Base-by-base conservation (phyloP, 2,797 vertebrate genomes). In the Pelodytes ibericus region DNA sequence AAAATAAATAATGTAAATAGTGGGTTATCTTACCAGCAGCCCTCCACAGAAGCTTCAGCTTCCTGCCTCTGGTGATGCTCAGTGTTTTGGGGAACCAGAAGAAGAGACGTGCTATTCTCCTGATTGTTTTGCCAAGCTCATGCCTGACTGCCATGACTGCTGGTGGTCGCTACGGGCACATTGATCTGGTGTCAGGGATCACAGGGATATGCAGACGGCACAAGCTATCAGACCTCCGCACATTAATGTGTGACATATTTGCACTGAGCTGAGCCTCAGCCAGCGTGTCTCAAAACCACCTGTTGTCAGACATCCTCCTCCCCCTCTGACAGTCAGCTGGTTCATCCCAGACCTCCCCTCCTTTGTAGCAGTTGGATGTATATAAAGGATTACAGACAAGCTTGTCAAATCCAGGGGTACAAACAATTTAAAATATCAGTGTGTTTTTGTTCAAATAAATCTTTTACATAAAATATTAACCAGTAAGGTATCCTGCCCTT, bases 231-330 rank as follows among this genome's bases (percentile, higher is more conserved):
- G 72, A 82, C 75, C 75, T 73, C 78, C 9, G 26, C 73, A 83
- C 74, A 59, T 39, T 62, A 80, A 11, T 82, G 8, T 2, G 1
- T 71, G 75, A 81, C 1, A 81, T 22, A 41, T 81, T 78, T 2
- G 69, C 85, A 84, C 72, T 78, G 82, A 88, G 88, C 84, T 80
- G 80, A 24, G 82, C 71, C 56, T 80, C 83, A 85, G 87, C 82
- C 87, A 85, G 53, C 60, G 0, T 58, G 83, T 81, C 89, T 88
- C 86, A 51, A 72, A 84, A 83, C 83, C 89, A 91, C 86, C 87
- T 90, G 89, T 90, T 86, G 79, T 83, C 58, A 81, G 84, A 84
- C 88, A 90, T 88, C 89, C 86, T 87, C 85, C 80, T 85, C 84
- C 84, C 84, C 81, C 81, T 80, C 77, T 53, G 81, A 74, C 84